These are phyloP conservation scores for Cataglyphis rosenhaueri DNA, from an alignment of 2,888 invertebrate species.

Conservation along the genomic window DNA sequence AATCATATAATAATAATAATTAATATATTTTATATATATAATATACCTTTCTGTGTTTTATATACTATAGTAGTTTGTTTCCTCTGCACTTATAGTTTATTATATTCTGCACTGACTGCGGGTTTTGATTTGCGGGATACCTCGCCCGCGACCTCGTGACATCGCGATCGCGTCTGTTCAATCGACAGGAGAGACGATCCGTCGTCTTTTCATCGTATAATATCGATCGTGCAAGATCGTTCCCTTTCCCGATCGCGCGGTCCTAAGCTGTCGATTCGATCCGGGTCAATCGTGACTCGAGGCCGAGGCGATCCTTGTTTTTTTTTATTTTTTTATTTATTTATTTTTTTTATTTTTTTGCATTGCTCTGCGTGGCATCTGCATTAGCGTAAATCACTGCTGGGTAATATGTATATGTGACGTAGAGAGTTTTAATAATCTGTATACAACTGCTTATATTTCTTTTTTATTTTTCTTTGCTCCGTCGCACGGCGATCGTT, in stretches of 20 bases:
- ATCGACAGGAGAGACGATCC: not conserved
- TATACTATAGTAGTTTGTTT: constrained; percentile 83
- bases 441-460: constrained; percentile 55
- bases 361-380: constrained; percentile 72
- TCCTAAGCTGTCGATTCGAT: not conserved
- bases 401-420: constrained; percentile 67
- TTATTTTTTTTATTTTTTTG: constrained; percentile 46
- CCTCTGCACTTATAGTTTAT: constrained; percentile 81
- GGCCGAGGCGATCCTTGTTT: constrained; percentile 65
- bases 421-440: constrained; percentile 70
- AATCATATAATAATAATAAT: constrained; percentile 68
- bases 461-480: constrained; percentile 37
- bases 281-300: constrained; percentile 40
- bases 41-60: constrained; percentile 66
- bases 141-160: constrained; percentile 68
- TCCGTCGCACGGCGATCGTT: constrained; percentile 58
- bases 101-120: constrained; percentile 83
- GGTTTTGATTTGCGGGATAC: constrained; percentile 84
- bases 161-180: constrained; percentile 52
- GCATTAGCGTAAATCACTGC: constrained; percentile 72
- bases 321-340: not conserved
- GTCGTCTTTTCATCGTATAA: not conserved
- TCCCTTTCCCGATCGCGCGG: not conserved
- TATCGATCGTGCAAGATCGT: not conserved
- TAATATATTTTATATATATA: constrained; percentile 78